phyloP scores from a whole-genome alignment of 2,797 vertebrate species.

The Malacoctenus gilli region DNA sequence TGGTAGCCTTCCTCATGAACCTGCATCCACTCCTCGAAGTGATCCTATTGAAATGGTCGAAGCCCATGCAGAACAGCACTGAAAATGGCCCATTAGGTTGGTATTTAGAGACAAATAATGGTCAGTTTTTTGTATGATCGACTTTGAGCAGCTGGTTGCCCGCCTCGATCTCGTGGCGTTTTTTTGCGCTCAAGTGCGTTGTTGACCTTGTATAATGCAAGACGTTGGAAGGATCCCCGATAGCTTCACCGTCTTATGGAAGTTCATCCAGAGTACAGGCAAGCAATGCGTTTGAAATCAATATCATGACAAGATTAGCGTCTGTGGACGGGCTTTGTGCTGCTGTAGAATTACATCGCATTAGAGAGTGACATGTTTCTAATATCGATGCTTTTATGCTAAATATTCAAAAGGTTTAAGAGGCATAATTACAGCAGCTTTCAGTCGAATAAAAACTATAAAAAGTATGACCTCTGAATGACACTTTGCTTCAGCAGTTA shows the following conservation, averaged over 20 bases:
- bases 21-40: constrained; percentile 10
- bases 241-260: not conserved
- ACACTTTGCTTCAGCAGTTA: too few species aligned
- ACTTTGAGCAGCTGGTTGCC: constrained; percentile 18
- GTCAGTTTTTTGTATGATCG: constrained; percentile 5
- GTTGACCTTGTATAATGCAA: constrained; percentile 24
- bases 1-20: constrained; percentile 34
- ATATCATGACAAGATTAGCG: not conserved
- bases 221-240: constrained; percentile 8
- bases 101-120: not conserved
- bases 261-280: not conserved
- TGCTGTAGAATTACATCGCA: not conserved
- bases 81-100: not conserved
- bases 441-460: too few species aligned
- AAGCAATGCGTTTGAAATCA: not conserved
- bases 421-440: too few species aligned
- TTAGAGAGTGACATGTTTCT: too few species aligned
- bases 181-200: constrained; percentile 9
- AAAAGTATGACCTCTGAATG: too few species aligned
- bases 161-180: constrained; percentile 1
- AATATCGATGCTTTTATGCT: too few species aligned
- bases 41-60: constrained; percentile 26
- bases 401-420: too few species aligned
- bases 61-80: constrained; percentile 8
- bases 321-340: not conserved